Conservation (phyloP, 2,888 invertebrate genomes). For the Eupithecia dodoneata region DNA sequence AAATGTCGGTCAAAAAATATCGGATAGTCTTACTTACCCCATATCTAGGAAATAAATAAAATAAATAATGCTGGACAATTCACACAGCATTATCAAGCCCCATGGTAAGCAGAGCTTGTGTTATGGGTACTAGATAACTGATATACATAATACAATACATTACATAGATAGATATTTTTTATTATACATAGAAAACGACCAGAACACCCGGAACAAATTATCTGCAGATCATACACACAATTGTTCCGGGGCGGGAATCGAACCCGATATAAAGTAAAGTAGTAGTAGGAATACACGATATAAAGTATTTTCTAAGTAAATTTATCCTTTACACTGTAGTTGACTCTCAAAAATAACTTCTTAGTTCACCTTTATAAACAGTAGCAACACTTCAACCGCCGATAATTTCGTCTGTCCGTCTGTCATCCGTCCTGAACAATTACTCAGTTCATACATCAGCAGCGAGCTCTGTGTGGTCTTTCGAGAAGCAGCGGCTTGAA, state of each 20-base stretch:
- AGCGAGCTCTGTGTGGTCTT: conserved; percentile 40
- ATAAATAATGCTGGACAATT: no score
- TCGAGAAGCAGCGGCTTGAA: conserved; percentile 19
- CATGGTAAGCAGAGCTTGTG: no score
- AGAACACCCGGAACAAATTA: no score
- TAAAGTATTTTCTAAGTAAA: neutral
- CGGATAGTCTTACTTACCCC: neutral
- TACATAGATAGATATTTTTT: no score
- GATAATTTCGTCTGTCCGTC: conserved; percentile 39
- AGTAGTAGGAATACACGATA: neutral
- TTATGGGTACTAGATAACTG: no score
- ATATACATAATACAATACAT: no score
- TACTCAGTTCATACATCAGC: conserved; percentile 44
- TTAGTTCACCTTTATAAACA: neutral
- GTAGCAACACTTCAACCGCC: conserved; percentile 2
- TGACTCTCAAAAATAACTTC: neutral
- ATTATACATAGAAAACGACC: no score
- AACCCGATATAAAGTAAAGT: no score
- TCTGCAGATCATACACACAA: no score
- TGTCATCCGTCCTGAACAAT: conserved; percentile 38
- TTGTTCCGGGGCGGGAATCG: no score
- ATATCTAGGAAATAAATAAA: no score
- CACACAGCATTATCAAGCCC: no score
- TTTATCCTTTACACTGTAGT: neutral
- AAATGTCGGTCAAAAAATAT: neutral